phyloP scores from a whole-genome alignment of 2,113 vertebrate species.

The Lamprotornis superbus region DNA sequence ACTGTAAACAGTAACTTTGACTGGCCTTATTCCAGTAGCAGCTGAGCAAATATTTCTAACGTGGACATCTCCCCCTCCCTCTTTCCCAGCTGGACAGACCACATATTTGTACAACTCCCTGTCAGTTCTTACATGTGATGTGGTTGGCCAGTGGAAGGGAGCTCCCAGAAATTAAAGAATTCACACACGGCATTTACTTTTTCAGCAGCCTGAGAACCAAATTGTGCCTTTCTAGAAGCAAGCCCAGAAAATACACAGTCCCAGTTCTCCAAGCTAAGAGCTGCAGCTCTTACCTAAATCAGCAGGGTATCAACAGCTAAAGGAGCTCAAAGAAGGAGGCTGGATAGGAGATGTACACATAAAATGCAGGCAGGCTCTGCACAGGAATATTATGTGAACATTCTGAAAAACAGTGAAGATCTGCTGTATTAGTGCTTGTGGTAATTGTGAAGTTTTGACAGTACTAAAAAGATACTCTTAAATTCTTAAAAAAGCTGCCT shows the following conservation, averaged over 20 bases:
- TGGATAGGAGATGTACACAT: neutral
- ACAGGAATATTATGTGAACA: neutral
- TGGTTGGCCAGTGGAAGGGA: neutral
- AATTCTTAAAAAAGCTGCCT: neutral
- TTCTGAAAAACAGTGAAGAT: neutral
- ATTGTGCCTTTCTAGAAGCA: neutral
- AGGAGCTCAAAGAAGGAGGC: neutral
- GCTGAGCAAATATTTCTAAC: conserved; percentile 69
- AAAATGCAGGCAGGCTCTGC: neutral
- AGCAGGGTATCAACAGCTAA: neutral
- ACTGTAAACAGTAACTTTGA: conserved; percentile 32
- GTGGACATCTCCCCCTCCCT: neutral
- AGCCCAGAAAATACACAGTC: neutral
- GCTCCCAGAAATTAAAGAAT: neutral
- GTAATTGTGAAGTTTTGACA: neutral
- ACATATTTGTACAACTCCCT: neutral
- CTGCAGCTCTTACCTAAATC: neutral
- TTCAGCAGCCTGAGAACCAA: neutral
- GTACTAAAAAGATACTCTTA: neutral
- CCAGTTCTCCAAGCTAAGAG: neutral
- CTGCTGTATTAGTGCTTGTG: neutral
- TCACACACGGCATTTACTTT: neutral
- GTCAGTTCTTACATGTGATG: neutral
- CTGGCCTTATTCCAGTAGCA: conserved; percentile 50
- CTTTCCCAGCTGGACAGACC: conserved; percentile 38